Evolutionary conservation across 2,797 vertebrate species (phyloP), one percentile per base, ranked within the genome.

Genomic region (Poecilia wingei): DNA sequence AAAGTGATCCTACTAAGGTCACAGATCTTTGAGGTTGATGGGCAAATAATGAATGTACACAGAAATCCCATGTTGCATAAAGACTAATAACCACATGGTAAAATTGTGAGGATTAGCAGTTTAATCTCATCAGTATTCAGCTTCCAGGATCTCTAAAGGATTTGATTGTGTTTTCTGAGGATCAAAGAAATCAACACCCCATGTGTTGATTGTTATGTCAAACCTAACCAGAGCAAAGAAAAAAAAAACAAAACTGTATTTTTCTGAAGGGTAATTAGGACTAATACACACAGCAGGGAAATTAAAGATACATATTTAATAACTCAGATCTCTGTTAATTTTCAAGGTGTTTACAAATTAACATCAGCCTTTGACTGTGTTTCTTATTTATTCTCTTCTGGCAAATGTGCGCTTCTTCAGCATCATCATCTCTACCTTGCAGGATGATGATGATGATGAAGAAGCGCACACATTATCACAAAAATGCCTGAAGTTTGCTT

Each of bases 81-180:
- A 71, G 53, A 71, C 66, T 66, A 76, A 83, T 84, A 80, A 87
- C 61, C 76, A 66, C 84, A 79, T 16, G 45, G 71, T 72, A 72
- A 87, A 75, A 86, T 84, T 83, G 83, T 43, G 68, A 20, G 77
- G 90, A 85, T 86, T 77, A 86, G 76, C 64, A 59, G 77, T 46
- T 74, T 28, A 79, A 41, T 68, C 75, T 1, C 71, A 77, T 51
- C 22, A 3, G 73, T 49, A 49, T 78, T 57, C 71, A 78, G 77
- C 66, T 45, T 80, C 39, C 73, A 47, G n/a, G 74, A 72, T 36
- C 74, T 81, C 79, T 84, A 79, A 78, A 79, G 76, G 80, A 83
- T 86, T 88, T 80, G 47, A 79, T 39, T 45, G 2, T 74, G 43
- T 82, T 91, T 66, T 78, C 69, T 78, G n/a, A 25, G 61, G 80